Evolutionary conservation across 2,888 invertebrate species (phyloP).

Genomic region (Fragum sueziense): DNA sequence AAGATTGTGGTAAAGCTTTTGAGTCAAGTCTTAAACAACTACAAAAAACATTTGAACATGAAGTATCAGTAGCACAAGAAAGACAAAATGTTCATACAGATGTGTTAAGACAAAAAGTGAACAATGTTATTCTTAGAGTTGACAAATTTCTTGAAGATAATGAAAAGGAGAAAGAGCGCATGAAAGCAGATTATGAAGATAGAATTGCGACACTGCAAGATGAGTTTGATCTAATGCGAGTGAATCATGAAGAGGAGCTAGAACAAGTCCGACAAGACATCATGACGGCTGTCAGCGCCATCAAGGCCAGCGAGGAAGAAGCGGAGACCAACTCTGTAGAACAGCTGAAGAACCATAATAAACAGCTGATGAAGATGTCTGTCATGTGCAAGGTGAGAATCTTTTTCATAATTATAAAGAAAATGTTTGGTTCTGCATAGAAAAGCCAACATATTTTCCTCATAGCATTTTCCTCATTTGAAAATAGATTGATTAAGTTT

Average conservation of each 20-base stretch:
- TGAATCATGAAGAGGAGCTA: slow-evolving; percentile 81
- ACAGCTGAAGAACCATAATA: slow-evolving; percentile 62
- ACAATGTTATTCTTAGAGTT: slow-evolving; percentile 64
- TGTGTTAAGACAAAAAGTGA: slow-evolving; percentile 72
- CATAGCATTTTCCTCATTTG: too few species aligned
- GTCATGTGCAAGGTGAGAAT: slow-evolving; percentile 71
- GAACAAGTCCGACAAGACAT: slow-evolving; percentile 81
- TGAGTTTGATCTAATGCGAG: slow-evolving; percentile 77
- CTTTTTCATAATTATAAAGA: too few species aligned
- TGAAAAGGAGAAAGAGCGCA: slow-evolving; percentile 68
- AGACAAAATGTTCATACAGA: slow-evolving; percentile 75
- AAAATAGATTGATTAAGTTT: too few species aligned
- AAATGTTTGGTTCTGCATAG: too few species aligned
- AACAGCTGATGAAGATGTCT: slow-evolving; percentile 71
- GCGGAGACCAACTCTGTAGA: slow-evolving; percentile 69
- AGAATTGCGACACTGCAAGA: slow-evolving; percentile 66
- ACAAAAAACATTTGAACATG: slow-evolving; percentile 72
- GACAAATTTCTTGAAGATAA: slow-evolving; percentile 71
- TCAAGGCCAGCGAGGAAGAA: slow-evolving; percentile 75
- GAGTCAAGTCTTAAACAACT: slow-evolving; percentile 69
- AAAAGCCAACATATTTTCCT: too few species aligned
- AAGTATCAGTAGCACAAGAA: slow-evolving; percentile 70
- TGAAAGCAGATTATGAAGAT: slow-evolving; percentile 70
- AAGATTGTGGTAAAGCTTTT: slow-evolving; percentile 58
- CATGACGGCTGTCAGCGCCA: slow-evolving; percentile 82